phyloP scores from a whole-genome alignment of 2,113 vertebrate genomes.

The Calyptomena viridis region DNA sequence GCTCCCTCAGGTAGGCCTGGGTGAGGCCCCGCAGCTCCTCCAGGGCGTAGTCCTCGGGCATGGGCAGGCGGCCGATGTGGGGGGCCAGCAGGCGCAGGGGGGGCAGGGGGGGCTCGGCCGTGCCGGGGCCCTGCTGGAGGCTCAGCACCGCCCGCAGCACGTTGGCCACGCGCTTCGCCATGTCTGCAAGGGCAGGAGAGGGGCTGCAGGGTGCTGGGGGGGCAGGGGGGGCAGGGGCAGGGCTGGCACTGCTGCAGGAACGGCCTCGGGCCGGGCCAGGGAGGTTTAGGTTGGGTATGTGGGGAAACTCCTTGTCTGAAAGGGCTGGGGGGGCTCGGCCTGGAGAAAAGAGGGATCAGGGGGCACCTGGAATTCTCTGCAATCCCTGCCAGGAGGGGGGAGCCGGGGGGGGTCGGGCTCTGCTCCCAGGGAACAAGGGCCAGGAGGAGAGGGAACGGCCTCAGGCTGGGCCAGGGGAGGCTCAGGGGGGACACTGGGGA shows the following conservation, averaged over 20 bases:
- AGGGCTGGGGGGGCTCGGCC: neutral
- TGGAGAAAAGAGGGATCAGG: neutral
- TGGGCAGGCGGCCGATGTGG: slow-evolving; percentile 86
- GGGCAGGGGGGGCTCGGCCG: slow-evolving; percentile 57
- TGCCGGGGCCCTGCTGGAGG: slow-evolving; percentile 78
- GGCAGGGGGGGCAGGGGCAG: too few species aligned
- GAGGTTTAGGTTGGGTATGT: rapidly evolving
- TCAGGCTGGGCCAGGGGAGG: too few species aligned
- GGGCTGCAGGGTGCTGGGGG: too few species aligned
- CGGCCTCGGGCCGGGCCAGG: too few species aligned
- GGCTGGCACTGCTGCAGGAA: too few species aligned
- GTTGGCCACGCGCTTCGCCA: slow-evolving; percentile 94
- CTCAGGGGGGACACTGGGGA: too few species aligned
- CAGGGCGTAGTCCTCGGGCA: slow-evolving; percentile 95
- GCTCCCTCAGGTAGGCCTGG: slow-evolving; percentile 88
- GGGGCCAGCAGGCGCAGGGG: slow-evolving; percentile 84
- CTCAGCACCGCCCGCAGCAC: slow-evolving; percentile 88
- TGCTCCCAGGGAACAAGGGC: too few species aligned
- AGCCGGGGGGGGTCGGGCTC: too few species aligned
- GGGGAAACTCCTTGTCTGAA: neutral
- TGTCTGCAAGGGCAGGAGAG: slow-evolving; percentile 82
- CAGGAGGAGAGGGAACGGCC: too few species aligned
- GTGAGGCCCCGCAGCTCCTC: slow-evolving; percentile 92
- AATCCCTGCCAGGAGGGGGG: too few species aligned
- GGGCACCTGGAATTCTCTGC: too few species aligned